Percentiles rank a stretch among this genome's conserved stretches.
These are phyloP conservation scores for Azemiops feae DNA, from an alignment of 2,113 vertebrate species.

Conservation along the genomic window DNA sequence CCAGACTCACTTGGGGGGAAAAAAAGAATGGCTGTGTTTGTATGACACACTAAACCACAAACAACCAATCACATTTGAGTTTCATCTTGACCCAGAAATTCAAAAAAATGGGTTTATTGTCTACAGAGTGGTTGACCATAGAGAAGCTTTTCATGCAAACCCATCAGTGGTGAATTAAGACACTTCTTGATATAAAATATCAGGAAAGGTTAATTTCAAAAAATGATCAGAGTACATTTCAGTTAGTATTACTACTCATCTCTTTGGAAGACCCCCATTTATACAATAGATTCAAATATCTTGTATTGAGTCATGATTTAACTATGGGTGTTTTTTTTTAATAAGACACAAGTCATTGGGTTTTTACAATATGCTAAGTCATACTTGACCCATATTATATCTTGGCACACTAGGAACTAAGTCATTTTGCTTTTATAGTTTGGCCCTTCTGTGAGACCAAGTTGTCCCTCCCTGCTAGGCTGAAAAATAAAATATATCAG, in stretches of 20 bases:
- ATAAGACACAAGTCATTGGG: neutral
- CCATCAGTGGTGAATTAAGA: neutral
- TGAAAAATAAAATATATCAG: constrained; percentile 4
- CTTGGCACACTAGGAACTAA: neutral
- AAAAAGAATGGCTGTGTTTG: neutral
- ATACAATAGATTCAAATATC: neutral
- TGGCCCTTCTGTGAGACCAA: neutral
- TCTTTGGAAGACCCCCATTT: neutral
- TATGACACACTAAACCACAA: neutral
- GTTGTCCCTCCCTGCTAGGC: neutral
- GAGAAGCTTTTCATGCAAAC: neutral
- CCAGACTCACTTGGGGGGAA: too few species aligned
- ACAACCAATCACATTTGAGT: neutral
- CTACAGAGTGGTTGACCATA: neutral
- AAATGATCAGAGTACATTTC: neutral
- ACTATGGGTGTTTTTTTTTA: neutral
- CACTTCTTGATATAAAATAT: neutral
- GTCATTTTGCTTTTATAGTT: neutral
- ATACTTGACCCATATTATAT: neutral
- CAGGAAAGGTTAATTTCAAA: neutral
- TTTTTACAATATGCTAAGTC: neutral
- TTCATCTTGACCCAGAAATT: neutral
- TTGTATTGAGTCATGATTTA: neutral
- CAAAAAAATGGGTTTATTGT: neutral
- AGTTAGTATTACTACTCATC: neutral